phyloP scores from a whole-genome alignment of 2,797 vertebrate genomes.

The Parotocinclus haroldoi region DNA sequence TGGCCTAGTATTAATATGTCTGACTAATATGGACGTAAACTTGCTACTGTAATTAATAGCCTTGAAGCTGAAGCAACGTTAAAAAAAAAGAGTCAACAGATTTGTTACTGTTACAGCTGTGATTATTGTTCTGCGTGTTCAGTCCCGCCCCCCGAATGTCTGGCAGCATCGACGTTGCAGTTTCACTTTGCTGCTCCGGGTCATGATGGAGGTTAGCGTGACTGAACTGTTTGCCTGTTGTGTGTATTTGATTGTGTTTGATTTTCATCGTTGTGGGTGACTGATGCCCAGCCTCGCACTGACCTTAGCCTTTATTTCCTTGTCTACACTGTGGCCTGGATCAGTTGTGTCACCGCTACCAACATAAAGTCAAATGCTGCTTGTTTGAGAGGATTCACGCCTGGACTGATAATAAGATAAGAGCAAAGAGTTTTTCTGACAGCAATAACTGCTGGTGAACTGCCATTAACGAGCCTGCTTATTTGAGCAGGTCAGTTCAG shows the following conservation, averaged over 20 bases:
- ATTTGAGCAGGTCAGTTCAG: too few relatives aligned
- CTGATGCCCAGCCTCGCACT: not conserved
- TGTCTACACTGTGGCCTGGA: too few relatives aligned
- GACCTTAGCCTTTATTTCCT: not conserved
- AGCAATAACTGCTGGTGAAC: not conserved
- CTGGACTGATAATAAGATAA: not conserved
- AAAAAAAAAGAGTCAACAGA: too few relatives aligned
- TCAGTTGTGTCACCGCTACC: too few relatives aligned
- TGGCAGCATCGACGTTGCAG: not conserved
- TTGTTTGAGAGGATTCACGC: not conserved
- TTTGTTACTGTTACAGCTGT: too few relatives aligned
- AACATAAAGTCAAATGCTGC: too few relatives aligned
- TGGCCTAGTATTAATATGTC: too few relatives aligned
- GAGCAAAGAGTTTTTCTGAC: not conserved
- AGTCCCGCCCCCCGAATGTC: not conserved
- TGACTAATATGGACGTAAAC: too few relatives aligned
- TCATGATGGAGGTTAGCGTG: constrained; percentile 6
- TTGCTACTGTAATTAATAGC: too few relatives aligned
- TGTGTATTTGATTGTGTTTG: not conserved
- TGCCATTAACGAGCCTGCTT: too few relatives aligned
- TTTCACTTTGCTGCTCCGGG: not conserved
- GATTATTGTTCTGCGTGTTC: too few relatives aligned
- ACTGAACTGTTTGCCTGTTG: not conserved
- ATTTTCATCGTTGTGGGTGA: not conserved
- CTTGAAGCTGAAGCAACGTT: too few relatives aligned